A percentile compares a stretch with the other conserved stretches of the same genome.
These are phyloP conservation scores for Ariopsis seemanni DNA, from an alignment of 2,113 vertebrate genomes.

Conservation along the genomic window DNA sequence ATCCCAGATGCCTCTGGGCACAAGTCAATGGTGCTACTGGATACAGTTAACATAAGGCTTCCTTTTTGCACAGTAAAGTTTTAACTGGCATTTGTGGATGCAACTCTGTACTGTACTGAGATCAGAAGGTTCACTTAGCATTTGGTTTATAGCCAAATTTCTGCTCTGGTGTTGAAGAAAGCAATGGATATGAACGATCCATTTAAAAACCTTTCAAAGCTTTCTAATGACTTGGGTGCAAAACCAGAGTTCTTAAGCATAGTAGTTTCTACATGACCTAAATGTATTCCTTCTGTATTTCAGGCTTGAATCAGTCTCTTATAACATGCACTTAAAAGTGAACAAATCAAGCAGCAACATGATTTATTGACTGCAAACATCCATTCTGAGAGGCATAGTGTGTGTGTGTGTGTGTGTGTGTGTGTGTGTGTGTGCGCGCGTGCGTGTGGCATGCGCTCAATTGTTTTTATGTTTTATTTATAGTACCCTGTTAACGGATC, in stretches of 20 bases:
- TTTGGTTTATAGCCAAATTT: conserved; percentile 24
- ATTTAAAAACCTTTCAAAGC: conserved; percentile 11
- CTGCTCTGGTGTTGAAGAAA: neutral
- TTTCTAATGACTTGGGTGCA: neutral
- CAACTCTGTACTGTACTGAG: too few relatives aligned
- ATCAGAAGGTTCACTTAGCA: conserved; percentile 26
- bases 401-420: too few relatives aligned
- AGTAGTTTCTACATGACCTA: neutral
- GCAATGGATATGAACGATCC: neutral
- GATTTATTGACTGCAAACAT: neutral
- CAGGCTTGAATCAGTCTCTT: neutral
- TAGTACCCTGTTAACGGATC: neutral
- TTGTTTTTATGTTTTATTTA: neutral
- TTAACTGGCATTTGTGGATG: too few relatives aligned
- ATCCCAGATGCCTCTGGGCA: too few relatives aligned
- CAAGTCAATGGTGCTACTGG: too few relatives aligned
- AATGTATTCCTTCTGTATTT: neutral
- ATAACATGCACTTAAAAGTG: neutral
- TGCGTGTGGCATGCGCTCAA: neutral
- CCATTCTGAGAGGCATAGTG: neutral
- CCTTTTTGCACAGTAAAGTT: too few relatives aligned
- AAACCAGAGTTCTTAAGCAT: neutral
- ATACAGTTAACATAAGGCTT: too few relatives aligned
- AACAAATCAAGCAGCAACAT: neutral
- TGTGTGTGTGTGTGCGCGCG: too few relatives aligned